Evolutionary conservation across 2,113 vertebrate species (phyloP).

Genomic region (Ailurus styani): DNA sequence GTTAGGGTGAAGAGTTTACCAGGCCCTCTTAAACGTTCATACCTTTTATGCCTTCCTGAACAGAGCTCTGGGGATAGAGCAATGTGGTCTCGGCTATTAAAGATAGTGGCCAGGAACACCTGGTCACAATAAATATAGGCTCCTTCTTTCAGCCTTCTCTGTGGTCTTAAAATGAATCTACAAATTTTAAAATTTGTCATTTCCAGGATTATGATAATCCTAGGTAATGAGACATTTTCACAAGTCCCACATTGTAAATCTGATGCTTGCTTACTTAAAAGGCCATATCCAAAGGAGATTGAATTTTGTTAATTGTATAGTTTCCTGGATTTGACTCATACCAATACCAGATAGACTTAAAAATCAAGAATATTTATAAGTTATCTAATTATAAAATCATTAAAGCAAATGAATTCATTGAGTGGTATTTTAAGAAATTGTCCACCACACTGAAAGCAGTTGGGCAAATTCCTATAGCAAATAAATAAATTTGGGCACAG

Average conservation of each 20-base stretch:
- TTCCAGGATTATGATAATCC: slow-evolving; percentile 71
- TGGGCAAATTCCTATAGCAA: background rate
- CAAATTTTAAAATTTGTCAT: slow-evolving; percentile 64
- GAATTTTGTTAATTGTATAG: slow-evolving; percentile 71
- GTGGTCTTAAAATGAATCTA: slow-evolving; percentile 70
- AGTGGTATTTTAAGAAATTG: slow-evolving; percentile 38
- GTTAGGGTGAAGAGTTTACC: slow-evolving; percentile 78
- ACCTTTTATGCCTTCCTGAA: slow-evolving; percentile 78
- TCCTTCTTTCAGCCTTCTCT: slow-evolving; percentile 59
- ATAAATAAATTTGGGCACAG: slow-evolving; percentile 38
- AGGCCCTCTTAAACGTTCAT: slow-evolving; percentile 65
- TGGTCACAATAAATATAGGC: slow-evolving; percentile 67
- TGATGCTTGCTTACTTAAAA: slow-evolving; percentile 53
- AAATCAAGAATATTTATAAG: slow-evolving; percentile 71
- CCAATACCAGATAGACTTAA: slow-evolving; percentile 63
- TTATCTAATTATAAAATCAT: slow-evolving; percentile 54
- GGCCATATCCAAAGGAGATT: background rate
- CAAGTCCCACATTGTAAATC: slow-evolving; percentile 59
- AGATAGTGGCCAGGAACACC: slow-evolving; percentile 58
- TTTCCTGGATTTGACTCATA: slow-evolving; percentile 60
- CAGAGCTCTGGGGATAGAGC: slow-evolving; percentile 67
- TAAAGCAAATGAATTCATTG: slow-evolving; percentile 70
- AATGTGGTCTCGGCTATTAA: slow-evolving; percentile 66
- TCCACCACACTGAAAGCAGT: slow-evolving; percentile 24
- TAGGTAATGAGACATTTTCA: slow-evolving; percentile 68